Conservation (phyloP, 1,140 invertebrate genomes). For the Drusus annulatus region DNA sequence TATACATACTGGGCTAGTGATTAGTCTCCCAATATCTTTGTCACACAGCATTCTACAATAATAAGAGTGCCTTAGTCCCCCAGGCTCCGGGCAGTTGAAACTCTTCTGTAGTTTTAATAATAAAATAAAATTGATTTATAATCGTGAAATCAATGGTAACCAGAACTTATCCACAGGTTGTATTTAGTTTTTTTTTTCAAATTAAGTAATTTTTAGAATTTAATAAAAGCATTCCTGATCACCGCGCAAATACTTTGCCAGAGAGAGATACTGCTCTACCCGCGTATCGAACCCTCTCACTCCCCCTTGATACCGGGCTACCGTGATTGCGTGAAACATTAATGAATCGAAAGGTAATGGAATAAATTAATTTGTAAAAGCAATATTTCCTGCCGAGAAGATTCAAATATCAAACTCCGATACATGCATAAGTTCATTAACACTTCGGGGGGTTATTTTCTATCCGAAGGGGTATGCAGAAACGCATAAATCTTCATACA, state of each 20-base stretch:
- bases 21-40: too few relatives aligned
- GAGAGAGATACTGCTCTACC: not conserved
- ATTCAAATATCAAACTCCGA: not conserved
- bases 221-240: not conserved
- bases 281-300: not conserved
- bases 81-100: too few relatives aligned
- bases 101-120: too few relatives aligned
- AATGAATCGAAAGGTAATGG: slow-evolving; percentile 68
- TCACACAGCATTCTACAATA: too few relatives aligned
- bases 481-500: too few relatives aligned
- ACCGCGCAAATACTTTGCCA: slow-evolving; percentile 13
- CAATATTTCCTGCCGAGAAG: slow-evolving; percentile 62
- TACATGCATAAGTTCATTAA: slow-evolving; percentile 37
- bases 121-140: too few relatives aligned
- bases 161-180: too few relatives aligned
- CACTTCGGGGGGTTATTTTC: not conserved
- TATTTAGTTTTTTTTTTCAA: too few relatives aligned
- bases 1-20: too few relatives aligned
- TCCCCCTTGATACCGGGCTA: slow-evolving; percentile 22
- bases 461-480: not conserved
- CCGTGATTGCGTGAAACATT: slow-evolving; percentile 66
- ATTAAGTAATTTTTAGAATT: too few relatives aligned
- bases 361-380: slow-evolving; percentile 69
- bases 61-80: too few relatives aligned
- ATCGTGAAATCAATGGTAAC: too few relatives aligned